A percentile compares a stretch with the other conserved stretches of the same genome.
Conservation (phyloP, 1,140 invertebrate genomes). For the Aphelenchoides avenae region DNA sequence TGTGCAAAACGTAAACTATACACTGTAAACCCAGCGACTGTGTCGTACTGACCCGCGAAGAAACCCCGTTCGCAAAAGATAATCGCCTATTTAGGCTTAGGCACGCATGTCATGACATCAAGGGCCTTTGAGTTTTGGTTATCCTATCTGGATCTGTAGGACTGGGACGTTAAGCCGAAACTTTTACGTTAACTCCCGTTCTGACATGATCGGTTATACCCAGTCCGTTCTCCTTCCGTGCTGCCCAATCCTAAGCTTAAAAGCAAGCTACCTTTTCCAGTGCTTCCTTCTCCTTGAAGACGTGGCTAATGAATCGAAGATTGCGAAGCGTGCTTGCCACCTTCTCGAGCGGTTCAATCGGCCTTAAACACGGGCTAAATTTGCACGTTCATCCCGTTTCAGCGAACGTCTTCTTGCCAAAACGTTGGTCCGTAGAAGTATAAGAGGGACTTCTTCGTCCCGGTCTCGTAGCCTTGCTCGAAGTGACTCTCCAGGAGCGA, state of each 20-base stretch:
- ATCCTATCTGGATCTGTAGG: background rate
- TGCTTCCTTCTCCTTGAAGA: too few species aligned
- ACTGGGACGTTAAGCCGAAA: slow-evolving; percentile 14
- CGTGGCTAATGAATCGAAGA: too few species aligned
- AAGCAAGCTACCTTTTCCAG: too few species aligned
- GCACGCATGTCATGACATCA: too few species aligned
- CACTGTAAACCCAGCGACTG: background rate
- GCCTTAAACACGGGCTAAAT: background rate
- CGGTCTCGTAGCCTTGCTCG: slow-evolving; percentile 1
- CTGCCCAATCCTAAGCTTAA: too few species aligned
- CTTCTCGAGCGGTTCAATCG: background rate
- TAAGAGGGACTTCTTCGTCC: background rate
- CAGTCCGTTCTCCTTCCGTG: too few species aligned
- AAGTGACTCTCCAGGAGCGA: slow-evolving; percentile 38
- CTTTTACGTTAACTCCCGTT: too few species aligned
- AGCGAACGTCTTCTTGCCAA: background rate
- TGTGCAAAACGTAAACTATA: too few species aligned
- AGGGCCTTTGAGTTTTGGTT: background rate
- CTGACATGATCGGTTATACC: too few species aligned
- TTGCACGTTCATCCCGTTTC: background rate
- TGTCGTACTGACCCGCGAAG: background rate
- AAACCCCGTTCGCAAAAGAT: background rate
- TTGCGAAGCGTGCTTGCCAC: too few species aligned
- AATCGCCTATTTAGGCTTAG: too few species aligned
- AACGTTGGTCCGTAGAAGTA: background rate